phyloP scores from a whole-genome alignment of 1,140 invertebrate genomes.

The Pissodes strobi region DNA sequence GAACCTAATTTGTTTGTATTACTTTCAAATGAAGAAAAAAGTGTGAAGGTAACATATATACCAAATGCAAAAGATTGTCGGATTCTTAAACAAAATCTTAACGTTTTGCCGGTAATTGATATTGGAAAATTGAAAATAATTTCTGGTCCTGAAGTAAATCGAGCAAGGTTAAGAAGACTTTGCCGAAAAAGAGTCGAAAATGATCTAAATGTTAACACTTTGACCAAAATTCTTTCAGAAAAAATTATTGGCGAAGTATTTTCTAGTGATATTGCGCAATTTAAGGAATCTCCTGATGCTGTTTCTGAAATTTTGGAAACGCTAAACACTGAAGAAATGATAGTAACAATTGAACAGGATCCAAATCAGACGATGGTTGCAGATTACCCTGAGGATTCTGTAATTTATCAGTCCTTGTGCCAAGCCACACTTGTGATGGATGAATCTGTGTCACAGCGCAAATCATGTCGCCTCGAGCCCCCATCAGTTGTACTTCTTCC shows the following conservation, averaged over 20 bases:
- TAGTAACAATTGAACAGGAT: conserved; percentile 44
- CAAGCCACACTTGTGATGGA: conserved; percentile 23
- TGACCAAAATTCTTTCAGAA: conserved; percentile 33
- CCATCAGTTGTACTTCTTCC: conserved; percentile 35
- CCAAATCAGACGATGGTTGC: conserved; percentile 39
- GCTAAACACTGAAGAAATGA: conserved; percentile 38
- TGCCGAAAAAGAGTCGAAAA: conserved; percentile 37
- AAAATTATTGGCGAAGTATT: conserved; percentile 42
- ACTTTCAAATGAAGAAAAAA: conserved; percentile 40
- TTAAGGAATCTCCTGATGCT: conserved; percentile 35
- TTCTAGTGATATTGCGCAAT: conserved; percentile 36
- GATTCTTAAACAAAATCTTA: conserved; percentile 35
- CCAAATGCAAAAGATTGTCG: conserved; percentile 41
- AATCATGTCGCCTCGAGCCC: conserved; percentile 40
- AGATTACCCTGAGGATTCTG: conserved; percentile 41
- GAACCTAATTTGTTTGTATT: conserved; percentile 40
- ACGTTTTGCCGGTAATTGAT: conserved; percentile 36
- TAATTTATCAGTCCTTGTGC: conserved; percentile 41
- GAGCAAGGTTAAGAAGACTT: conserved; percentile 44
- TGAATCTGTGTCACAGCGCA: neutral
- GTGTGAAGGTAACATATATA: conserved; percentile 35
- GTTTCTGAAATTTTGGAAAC: conserved; percentile 35
- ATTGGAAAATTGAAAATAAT: conserved; percentile 43
- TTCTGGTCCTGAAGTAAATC: conserved; percentile 43
- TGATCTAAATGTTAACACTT: conserved; percentile 33